Conservation (phyloP, 1,140 invertebrate genomes). For the Stratiolaelaps scimitus region DNA sequence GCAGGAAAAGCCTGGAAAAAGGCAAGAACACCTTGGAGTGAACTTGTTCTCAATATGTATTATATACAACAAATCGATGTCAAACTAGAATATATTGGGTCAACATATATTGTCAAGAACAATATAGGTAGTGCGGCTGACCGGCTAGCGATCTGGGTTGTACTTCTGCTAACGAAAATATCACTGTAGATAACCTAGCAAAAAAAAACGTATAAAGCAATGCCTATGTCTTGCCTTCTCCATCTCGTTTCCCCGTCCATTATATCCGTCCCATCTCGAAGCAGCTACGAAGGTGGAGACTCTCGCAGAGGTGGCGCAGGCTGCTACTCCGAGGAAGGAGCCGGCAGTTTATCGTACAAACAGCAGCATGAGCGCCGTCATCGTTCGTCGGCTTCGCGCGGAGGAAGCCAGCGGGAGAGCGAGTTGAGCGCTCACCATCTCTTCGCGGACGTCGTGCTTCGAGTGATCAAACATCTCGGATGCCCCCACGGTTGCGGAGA, state of each 20-base stretch:
- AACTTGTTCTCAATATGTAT: too few species aligned
- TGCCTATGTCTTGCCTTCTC: too few species aligned
- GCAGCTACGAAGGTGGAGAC: constrained; percentile 3
- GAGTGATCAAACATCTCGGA: constrained; percentile 74
- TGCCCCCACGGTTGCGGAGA: constrained; percentile 79
- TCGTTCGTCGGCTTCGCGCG: constrained; percentile 23
- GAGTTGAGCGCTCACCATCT: constrained; percentile 42
- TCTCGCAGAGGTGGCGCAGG: background rate
- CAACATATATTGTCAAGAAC: too few species aligned
- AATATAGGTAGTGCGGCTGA: too few species aligned
- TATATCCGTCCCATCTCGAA: background rate
- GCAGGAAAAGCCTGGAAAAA: constrained; percentile 31
- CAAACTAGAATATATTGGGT: too few species aligned
- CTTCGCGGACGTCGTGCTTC: constrained; percentile 46
- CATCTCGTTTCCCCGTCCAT: too few species aligned
- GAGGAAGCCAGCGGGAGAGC: constrained; percentile 31
- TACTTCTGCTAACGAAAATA: too few species aligned
- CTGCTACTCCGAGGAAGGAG: too few species aligned
- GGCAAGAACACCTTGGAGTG: too few species aligned
- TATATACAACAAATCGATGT: too few species aligned
- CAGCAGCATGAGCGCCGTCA: constrained; percentile 27
- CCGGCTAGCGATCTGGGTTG: too few species aligned
- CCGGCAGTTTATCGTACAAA: constrained; percentile 9
- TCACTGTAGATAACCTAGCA: too few species aligned
- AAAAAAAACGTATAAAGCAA: constrained; percentile 25